A percentile compares a stretch with the other conserved stretches of the same genome.
phyloP scores from a whole-genome alignment of 2,113 vertebrate genomes.

The Catagonus wagneri region DNA sequence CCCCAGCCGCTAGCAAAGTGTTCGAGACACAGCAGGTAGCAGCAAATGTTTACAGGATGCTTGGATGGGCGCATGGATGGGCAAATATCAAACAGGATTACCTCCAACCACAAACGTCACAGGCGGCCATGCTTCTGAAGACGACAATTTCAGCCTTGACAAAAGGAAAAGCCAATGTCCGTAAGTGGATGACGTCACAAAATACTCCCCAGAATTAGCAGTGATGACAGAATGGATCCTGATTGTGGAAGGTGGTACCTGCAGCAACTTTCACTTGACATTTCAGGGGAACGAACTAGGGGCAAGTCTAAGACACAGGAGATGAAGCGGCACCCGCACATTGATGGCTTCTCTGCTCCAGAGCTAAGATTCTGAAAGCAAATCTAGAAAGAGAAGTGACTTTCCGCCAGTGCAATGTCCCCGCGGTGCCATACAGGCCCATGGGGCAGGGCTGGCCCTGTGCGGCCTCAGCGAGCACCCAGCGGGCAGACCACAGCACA shows the following conservation, averaged over 20 bases:
- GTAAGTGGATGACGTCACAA: neutral
- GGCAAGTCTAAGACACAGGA: neutral
- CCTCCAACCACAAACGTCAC: neutral
- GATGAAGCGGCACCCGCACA: neutral
- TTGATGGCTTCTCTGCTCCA: neutral
- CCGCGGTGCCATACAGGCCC: rapidly evolving
- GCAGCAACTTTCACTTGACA: neutral
- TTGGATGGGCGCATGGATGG: neutral
- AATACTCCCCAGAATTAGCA: neutral
- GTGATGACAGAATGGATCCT: neutral
- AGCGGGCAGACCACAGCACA: neutral
- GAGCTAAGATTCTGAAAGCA: neutral
- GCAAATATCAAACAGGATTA: neutral
- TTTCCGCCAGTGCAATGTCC: neutral
- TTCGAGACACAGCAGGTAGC: neutral
- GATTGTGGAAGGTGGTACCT: neutral
- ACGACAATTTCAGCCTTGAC: neutral
- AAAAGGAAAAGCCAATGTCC: neutral
- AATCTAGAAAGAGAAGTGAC: neutral
- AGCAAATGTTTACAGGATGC: neutral
- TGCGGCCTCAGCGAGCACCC: neutral
- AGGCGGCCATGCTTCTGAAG: neutral
- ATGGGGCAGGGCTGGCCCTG: rapidly evolving
- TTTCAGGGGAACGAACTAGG: neutral
- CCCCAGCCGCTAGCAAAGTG: neutral